Evolutionary conservation across 2,113 vertebrate species (phyloP), one percentile per base, ranked within the genome.

Genomic region (Pimephales promelas): DNA sequence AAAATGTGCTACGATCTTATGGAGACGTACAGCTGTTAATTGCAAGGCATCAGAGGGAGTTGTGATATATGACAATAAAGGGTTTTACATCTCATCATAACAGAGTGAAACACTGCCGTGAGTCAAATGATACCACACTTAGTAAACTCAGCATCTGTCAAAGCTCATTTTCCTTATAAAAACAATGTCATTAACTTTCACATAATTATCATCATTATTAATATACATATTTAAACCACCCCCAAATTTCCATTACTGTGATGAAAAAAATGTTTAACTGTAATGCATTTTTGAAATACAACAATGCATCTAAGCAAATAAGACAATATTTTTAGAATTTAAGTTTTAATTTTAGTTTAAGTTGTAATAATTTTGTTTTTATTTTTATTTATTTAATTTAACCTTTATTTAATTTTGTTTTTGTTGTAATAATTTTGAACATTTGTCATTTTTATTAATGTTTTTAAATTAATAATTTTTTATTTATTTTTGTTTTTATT

Each of bases 111-210:
- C 43, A 57, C 36, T 13, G 20, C 8, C 26, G n/a, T 45, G 16
- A 59, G 56, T 11, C 36, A 71, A 43, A 71, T 45, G 68, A 71
- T 71, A 45, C 36, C 22, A 71, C 36, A 45, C 11, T 14, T n/a
- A 24, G n/a, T 45, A 24, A 71, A 71, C 11, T 71, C 68, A 34
- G 40, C 36, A 80, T 49, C 36, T 80, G 78, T 45, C 68, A 71
- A 14, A 26, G 40, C 5, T 24, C 22, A 43, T n/a, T 11, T 11
- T 24, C 0, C 36, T n/a, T n/a, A 70, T 20, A 5, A 70, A 71
- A 24, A 24, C 10, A 24, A 20, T n/a, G 43, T 59, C 10, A 3
- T 13, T 71, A 36, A 71, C 10, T 22, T 28, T 28, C 28, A 28
- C 28, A 62, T 1, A 1, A 62, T 26, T 3, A 62, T 62, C 28